A percentile compares a stretch with the other conserved stretches of the same genome.
These are phyloP conservation scores for Vandiemenella viatica DNA, from an alignment of 2,888 invertebrate genomes.

Conservation along the genomic window DNA sequence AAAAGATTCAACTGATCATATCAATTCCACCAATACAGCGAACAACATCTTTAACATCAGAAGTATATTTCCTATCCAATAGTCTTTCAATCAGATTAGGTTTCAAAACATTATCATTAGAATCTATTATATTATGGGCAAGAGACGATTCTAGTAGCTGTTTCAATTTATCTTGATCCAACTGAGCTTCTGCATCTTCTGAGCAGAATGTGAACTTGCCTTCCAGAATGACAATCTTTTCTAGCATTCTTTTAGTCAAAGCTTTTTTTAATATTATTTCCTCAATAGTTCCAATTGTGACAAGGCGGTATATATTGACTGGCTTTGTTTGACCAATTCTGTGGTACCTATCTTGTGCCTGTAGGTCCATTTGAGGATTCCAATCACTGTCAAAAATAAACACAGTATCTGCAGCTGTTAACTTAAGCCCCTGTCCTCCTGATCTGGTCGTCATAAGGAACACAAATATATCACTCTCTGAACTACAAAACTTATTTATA, in stretches of 20 bases:
- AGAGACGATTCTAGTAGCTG: no score
- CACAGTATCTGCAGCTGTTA: constrained; percentile 51
- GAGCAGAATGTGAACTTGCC: constrained; percentile 31
- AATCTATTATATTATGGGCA: no score
- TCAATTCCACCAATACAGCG: no score
- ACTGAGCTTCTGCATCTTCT: no score
- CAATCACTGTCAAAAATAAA: constrained; percentile 50
- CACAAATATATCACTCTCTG: constrained; percentile 32
- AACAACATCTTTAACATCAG: no score
- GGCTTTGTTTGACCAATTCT: constrained; percentile 56
- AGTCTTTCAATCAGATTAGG: no score
- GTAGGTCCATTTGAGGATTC: constrained; percentile 53
- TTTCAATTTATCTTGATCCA: no score
- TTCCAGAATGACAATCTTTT: constrained; percentile 49
- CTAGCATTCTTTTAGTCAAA: constrained; percentile 44
- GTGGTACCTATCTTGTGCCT: constrained; percentile 58
- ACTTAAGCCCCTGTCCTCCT: constrained; percentile 53
- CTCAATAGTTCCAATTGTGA: constrained; percentile 48
- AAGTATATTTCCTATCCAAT: no score
- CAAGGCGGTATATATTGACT: constrained; percentile 46
- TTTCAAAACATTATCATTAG: no score
- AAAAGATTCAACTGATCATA: no score
- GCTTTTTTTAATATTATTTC: constrained; percentile 38
- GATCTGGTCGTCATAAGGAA: constrained; percentile 52
- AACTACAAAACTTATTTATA: constrained; percentile 36